phyloP scores from a whole-genome alignment of 2,113 vertebrate species.

The Puma concolor region DNA sequence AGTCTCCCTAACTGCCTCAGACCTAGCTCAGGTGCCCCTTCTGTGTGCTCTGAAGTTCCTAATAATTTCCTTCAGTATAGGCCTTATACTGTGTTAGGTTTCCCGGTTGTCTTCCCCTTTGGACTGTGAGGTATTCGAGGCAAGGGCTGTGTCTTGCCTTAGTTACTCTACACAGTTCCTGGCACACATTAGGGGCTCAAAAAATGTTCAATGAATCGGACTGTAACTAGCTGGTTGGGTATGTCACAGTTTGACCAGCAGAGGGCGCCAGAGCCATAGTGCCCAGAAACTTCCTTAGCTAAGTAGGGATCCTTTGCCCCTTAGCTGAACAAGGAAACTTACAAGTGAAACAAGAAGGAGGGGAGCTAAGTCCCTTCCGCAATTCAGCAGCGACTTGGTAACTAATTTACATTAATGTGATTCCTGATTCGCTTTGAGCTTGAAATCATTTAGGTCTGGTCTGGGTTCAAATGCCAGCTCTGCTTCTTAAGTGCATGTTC shows the following conservation, averaged over 20 bases:
- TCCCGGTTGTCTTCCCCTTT: not conserved
- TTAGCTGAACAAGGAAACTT: not conserved
- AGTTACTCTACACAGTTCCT: not conserved
- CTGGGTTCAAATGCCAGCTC: not conserved
- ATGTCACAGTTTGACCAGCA: not conserved
- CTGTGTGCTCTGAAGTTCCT: not conserved
- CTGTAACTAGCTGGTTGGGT: not conserved
- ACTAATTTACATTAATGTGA: not conserved
- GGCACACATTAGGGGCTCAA: not conserved
- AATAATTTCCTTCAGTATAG: not conserved
- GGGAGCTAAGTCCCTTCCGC: not conserved
- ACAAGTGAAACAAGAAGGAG: not conserved
- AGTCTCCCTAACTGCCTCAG: not conserved
- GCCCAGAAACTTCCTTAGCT: not conserved
- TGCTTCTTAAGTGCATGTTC: not conserved
- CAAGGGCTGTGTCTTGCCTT: not conserved
- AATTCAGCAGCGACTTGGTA: not conserved
- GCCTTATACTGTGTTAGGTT: not conserved
- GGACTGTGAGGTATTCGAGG: not conserved
- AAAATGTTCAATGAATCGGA: not conserved
- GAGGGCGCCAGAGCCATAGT: not conserved
- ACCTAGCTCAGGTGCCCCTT: not conserved
- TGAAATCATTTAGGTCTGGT: not conserved
- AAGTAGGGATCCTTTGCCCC: not conserved
- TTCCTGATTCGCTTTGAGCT: not conserved